Percentiles rank a stretch among this genome's conserved stretches.
Evolutionary conservation across 2,888 invertebrate genomes (phyloP).

Genomic region (Tortricodes alternella): DNA sequence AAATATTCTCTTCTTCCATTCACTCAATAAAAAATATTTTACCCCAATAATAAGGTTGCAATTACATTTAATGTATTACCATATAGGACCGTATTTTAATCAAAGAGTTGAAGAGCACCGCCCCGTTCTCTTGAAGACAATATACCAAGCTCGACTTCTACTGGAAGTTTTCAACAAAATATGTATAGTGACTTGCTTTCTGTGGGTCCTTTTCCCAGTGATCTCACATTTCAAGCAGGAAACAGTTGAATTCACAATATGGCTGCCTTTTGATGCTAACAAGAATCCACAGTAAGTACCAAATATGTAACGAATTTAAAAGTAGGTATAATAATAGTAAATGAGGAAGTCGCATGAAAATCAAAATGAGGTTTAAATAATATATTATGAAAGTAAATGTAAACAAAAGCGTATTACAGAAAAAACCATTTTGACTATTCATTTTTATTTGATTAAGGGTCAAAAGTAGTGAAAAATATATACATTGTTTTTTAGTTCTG

Average conservation of each 20-base stretch:
- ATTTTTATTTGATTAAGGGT: too few species aligned
- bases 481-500: too few species aligned
- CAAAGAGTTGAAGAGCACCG: conserved; percentile 46
- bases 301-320: too few species aligned
- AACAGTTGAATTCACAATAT: conserved; percentile 54
- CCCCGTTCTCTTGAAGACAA: conserved; percentile 40
- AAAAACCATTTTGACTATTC: too few species aligned
- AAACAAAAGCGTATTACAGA: too few species aligned
- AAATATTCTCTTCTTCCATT: conserved; percentile 8
- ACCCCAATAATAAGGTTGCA: not conserved
- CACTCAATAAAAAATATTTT: not conserved
- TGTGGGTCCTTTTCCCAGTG: conserved; percentile 54
- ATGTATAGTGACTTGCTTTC: conserved; percentile 50
- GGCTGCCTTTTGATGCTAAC: conserved; percentile 58
- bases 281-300: conserved; percentile 50
- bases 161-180: conserved; percentile 45
- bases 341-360: too few species aligned
- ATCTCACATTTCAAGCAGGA: conserved; percentile 49
- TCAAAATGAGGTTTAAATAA: too few species aligned
- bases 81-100: conserved; percentile 53
- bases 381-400: too few species aligned
- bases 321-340: too few species aligned
- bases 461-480: too few species aligned
- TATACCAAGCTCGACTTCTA: conserved; percentile 41
- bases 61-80: conserved; percentile 28